These are phyloP conservation scores for Conistra vaccinii DNA, from an alignment of 2,888 invertebrate species.

Conservation along the genomic window DNA sequence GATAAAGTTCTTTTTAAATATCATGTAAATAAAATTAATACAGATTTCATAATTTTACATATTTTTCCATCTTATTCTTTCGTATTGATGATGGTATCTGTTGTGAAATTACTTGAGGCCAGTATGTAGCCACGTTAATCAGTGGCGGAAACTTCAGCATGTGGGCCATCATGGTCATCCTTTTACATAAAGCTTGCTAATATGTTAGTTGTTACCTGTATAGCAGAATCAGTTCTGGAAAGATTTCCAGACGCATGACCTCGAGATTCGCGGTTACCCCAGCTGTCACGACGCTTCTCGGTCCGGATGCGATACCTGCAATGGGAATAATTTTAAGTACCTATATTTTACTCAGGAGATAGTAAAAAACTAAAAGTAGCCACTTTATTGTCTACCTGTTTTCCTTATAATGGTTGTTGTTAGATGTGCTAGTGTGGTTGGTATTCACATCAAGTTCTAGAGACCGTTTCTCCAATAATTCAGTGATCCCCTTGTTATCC, in stretches of 20 bases:
- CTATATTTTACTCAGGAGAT: not conserved
- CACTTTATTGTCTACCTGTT: constrained; percentile 90
- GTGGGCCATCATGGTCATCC: not conserved
- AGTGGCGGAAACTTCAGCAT: not conserved
- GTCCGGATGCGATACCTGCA: constrained; percentile 91
- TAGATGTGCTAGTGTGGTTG: constrained; percentile 85
- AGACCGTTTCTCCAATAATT: constrained; percentile 97
- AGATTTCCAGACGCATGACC: constrained; percentile 82
- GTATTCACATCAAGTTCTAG: constrained; percentile 95
- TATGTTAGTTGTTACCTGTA: constrained; percentile 78
- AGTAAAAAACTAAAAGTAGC: not conserved
- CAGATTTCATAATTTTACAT: not conserved
- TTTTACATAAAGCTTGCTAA: not conserved
- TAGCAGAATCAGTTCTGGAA: constrained; percentile 86
- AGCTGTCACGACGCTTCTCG: constrained; percentile 95
- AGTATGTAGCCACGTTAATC: not conserved
- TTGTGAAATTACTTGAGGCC: not conserved
- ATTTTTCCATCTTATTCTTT: not conserved
- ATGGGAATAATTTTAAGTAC: not conserved
- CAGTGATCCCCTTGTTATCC: constrained; percentile 99
- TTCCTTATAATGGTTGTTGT: constrained; percentile 94
- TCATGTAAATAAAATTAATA: not conserved
- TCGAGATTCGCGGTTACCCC: constrained; percentile 88
- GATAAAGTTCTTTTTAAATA: not conserved
- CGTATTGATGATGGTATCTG: not conserved